Percentiles rank a stretch among this genome's conserved stretches.
Conservation (phyloP, 2,888 invertebrate genomes). For the Drosophila prolongata region DNA sequence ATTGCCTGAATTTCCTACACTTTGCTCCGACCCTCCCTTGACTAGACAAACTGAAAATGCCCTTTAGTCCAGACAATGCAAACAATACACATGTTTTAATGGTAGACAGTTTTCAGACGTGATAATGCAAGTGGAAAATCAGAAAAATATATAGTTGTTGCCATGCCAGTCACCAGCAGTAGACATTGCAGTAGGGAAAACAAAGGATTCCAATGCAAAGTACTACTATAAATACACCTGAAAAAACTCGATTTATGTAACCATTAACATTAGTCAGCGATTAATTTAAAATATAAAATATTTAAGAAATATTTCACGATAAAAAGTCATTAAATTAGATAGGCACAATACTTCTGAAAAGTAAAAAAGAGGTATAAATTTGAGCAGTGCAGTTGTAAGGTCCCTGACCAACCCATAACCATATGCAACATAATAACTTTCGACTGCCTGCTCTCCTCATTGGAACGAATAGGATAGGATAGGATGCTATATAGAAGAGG, state of each 20-base stretch:
- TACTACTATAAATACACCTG: constrained; percentile 10
- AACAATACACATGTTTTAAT: constrained; percentile 51
- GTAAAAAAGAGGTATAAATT: too few relatives aligned
- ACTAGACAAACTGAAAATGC: constrained; percentile 31
- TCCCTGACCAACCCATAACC: constrained; percentile 8
- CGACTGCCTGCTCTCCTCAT: constrained; percentile 11
- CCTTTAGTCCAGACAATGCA: constrained; percentile 40
- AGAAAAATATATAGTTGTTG: constrained; percentile 55
- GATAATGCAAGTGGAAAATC: constrained; percentile 69
- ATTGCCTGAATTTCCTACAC: constrained; percentile 37
- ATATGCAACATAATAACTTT: constrained; percentile 36
- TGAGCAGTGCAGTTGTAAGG: neutral
- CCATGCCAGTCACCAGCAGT: constrained; percentile 52
- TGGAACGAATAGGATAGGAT: constrained; percentile 3
- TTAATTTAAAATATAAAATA: too few relatives aligned
- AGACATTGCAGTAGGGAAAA: constrained; percentile 20
- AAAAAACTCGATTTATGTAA: neutral
- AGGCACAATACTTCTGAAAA: too few relatives aligned
- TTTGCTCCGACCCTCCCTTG: neutral
- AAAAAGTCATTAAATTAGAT: too few relatives aligned
- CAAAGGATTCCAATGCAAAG: constrained; percentile 22
- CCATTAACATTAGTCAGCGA: neutral
- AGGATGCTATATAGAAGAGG: neutral
- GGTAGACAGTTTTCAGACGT: constrained; percentile 68
- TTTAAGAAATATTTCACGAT: too few relatives aligned